Evolutionary conservation across 2,797 vertebrate genomes (phyloP).

Genomic region (Darevskia mixta): DNA sequence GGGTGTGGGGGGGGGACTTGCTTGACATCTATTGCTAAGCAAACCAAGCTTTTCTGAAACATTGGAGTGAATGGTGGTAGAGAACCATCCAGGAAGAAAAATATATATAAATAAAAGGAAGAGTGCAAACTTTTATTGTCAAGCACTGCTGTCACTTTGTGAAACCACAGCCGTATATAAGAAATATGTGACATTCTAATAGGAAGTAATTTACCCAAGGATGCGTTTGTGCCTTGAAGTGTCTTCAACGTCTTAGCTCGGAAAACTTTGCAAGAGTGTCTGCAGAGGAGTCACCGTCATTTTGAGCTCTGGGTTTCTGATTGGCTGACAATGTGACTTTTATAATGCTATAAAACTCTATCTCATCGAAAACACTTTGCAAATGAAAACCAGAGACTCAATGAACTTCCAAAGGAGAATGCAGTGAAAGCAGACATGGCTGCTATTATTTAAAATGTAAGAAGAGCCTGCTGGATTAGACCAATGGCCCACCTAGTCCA

Average conservation of each 20-base stretch:
- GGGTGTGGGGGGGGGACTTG: not conserved
- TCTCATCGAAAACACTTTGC: constrained; percentile 76
- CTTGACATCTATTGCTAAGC: constrained; percentile 53
- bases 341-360: constrained; percentile 82
- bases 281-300: constrained; percentile 74
- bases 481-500: too few species aligned
- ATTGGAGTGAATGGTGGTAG: constrained; percentile 70
- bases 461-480: too few species aligned
- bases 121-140: constrained; percentile 85
- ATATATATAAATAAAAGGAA: constrained; percentile 82
- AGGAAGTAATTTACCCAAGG: constrained; percentile 86
- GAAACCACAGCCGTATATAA: constrained; percentile 82
- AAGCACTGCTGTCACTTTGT: constrained; percentile 80
- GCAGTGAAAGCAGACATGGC: constrained; percentile 19
- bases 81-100: constrained; percentile 64
- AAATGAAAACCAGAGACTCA: constrained; percentile 78
- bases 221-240: constrained; percentile 84
- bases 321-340: constrained; percentile 84
- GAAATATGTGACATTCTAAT: constrained; percentile 87
- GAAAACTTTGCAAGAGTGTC: constrained; percentile 78
- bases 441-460: not conserved
- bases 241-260: constrained; percentile 77
- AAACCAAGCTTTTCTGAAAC: constrained; percentile 47
- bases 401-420: constrained; percentile 62
- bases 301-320: constrained; percentile 75